phyloP scores from a whole-genome alignment of 2,888 invertebrate species.

The Lasiommata megera region DNA sequence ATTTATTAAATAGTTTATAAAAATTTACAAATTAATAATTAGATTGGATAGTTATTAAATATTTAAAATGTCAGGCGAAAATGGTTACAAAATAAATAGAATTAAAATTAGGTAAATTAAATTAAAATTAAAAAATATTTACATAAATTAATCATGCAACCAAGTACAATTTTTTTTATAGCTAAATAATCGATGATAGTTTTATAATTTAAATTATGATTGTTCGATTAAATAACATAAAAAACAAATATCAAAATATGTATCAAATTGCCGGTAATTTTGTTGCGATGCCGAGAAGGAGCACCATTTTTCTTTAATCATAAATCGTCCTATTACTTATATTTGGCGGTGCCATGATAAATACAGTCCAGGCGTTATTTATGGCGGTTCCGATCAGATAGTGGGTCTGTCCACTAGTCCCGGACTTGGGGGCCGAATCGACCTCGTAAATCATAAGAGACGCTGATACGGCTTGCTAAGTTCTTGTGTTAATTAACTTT shows the following conservation, averaged over 20 bases:
- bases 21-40: too few relatives aligned
- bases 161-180: too few relatives aligned
- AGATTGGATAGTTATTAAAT: too few relatives aligned
- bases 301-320: conserved; percentile 47
- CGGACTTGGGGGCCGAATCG: conserved; percentile 62
- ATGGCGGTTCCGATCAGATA: conserved; percentile 75
- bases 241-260: not conserved
- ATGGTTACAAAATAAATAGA: too few relatives aligned
- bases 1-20: too few relatives aligned
- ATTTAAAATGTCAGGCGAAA: too few relatives aligned
- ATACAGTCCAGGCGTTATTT: conserved; percentile 73
- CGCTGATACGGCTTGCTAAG: conserved; percentile 45
- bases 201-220: not conserved
- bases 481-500: conserved; percentile 41
- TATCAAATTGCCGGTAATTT: conserved; percentile 10
- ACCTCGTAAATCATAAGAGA: conserved; percentile 62
- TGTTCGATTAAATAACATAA: not conserved
- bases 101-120: too few relatives aligned
- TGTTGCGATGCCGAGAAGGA: conserved; percentile 15
- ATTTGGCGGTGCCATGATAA: conserved; percentile 65
- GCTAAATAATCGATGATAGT: too few relatives aligned
- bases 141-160: too few relatives aligned
- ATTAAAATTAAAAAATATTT: too few relatives aligned
- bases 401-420: conserved; percentile 61
- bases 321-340: conserved; percentile 65